These are phyloP conservation scores for Eilema depressum DNA, from an alignment of 2,888 invertebrate genomes.

Conservation along the genomic window DNA sequence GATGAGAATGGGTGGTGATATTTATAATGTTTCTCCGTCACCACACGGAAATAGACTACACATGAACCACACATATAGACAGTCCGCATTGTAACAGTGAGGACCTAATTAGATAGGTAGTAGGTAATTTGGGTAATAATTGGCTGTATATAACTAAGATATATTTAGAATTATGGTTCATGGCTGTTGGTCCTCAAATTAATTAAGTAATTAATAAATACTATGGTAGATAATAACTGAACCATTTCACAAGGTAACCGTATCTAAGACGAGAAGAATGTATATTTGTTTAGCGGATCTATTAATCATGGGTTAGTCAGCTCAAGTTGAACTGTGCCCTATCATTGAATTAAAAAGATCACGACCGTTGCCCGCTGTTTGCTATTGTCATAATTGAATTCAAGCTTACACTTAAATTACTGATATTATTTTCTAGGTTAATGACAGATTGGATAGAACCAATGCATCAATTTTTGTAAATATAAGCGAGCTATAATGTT, in stretches of 20 bases:
- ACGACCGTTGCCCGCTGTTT: constrained; percentile 37
- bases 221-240: constrained; percentile 6
- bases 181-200: no score
- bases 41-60: no score
- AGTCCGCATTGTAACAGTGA: no score
- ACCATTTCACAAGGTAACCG: constrained; percentile 38
- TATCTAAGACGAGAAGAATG: constrained; percentile 35
- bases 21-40: no score
- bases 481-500: background rate
- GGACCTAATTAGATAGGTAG: no score
- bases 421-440: constrained; percentile 45
- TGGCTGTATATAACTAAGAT: no score
- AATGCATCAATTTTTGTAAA: background rate
- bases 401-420: constrained; percentile 30
- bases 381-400: constrained; percentile 46
- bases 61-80: no score
- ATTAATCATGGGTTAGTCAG: constrained; percentile 40
- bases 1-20: no score
- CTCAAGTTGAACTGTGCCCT: constrained; percentile 45
- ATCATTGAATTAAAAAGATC: constrained; percentile 51
- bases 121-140: no score
- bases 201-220: no score
- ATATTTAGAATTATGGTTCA: no score
- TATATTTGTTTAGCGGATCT: constrained; percentile 43
- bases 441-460: constrained; percentile 18